These are phyloP conservation scores for Tipula helvola DNA, from an alignment of 2,888 invertebrate species.

Conservation along the genomic window DNA sequence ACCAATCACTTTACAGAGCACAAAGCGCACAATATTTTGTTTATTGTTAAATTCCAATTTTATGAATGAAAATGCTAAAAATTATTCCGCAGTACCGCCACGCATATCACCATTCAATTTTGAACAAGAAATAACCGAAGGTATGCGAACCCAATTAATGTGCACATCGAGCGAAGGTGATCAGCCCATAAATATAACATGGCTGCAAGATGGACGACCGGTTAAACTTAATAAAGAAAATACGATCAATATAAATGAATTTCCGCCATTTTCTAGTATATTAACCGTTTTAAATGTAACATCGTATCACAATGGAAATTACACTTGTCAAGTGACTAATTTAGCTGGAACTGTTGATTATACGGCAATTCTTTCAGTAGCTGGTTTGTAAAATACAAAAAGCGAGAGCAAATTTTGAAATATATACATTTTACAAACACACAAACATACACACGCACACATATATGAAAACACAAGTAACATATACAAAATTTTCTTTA, in stretches of 20 bases:
- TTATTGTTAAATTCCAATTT: neutral
- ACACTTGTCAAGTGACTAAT: conserved; percentile 34
- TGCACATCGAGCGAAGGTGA: conserved; percentile 45
- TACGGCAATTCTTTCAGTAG: conserved; percentile 41
- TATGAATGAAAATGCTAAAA: neutral
- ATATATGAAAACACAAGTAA: neutral
- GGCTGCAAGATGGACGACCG: conserved; percentile 37
- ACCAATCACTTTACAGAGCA: neutral
- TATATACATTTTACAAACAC: neutral
- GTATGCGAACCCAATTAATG: conserved; percentile 62
- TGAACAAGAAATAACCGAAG: conserved; percentile 63
- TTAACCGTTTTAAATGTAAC: conserved; percentile 36
- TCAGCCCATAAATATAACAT: conserved; percentile 42
- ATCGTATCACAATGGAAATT: conserved; percentile 36
- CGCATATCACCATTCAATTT: conserved; percentile 72
- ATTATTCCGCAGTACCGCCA: conserved; percentile 57
- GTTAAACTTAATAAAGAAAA: conserved; percentile 27
- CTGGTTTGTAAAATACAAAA: conserved; percentile 33
- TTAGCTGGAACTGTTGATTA: conserved; percentile 39
- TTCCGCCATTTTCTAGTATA: conserved; percentile 40
- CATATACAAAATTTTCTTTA: neutral
- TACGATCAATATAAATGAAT: conserved; percentile 40
- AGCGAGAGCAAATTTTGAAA: neutral
- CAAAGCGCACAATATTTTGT: neutral
- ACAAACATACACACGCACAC: neutral